phyloP scores from a whole-genome alignment of 2,797 vertebrate species.

The Lates japonicus region DNA sequence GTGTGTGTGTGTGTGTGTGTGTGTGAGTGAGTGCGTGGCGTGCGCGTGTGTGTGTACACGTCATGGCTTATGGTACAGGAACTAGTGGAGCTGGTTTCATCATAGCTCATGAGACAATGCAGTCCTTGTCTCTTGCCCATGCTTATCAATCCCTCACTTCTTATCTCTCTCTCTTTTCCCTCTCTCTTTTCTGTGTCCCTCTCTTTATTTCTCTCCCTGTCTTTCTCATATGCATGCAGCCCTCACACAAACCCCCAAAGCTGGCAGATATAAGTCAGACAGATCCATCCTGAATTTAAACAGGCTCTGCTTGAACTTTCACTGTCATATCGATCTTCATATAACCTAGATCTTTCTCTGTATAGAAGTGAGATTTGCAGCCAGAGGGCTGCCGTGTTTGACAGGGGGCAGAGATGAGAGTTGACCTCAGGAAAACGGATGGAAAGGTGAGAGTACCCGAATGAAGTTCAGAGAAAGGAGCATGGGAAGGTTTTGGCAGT shows the following conservation, averaged over 20 bases:
- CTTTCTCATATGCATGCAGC: conserved; percentile 37
- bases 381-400: conserved; percentile 55
- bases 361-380: conserved; percentile 59
- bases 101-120: conserved; percentile 60
- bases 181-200: conserved; percentile 9
- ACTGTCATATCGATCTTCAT: conserved; percentile 69
- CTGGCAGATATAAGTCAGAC: conserved; percentile 54
- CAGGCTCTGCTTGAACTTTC: conserved; percentile 68
- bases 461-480: conserved; percentile 63
- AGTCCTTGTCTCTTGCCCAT: conserved; percentile 62
- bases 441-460: conserved; percentile 62
- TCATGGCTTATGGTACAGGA: conserved; percentile 53
- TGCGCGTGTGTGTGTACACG: not conserved
- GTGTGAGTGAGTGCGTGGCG: conserved; percentile 12
- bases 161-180: conserved; percentile 15
- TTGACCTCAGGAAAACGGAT: conserved; percentile 63
- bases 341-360: conserved; percentile 60
- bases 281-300: conserved; percentile 66
- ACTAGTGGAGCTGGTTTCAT: conserved; percentile 72
- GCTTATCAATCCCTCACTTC: conserved; percentile 54
- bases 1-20: not conserved
- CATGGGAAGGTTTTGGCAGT: conserved; percentile 68
- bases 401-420: conserved; percentile 67
- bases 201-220: conserved; percentile 19
- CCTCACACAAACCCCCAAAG: conserved; percentile 47